These are phyloP conservation scores for Drosophila phalerata DNA, from an alignment of 2,888 invertebrate species.

Conservation along the genomic window DNA sequence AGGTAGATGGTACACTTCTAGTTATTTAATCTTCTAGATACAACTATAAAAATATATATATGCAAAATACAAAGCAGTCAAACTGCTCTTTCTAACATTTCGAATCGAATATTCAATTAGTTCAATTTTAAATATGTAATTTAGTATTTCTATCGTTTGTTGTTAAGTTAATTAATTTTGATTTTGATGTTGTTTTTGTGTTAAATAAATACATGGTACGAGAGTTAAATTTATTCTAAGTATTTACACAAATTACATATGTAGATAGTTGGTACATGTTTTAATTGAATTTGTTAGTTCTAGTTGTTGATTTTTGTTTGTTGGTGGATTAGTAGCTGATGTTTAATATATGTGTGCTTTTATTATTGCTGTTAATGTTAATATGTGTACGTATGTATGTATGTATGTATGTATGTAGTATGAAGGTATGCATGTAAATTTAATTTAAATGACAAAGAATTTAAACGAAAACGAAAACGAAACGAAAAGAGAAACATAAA, in stretches of 20 bases:
- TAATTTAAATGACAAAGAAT: conserved; percentile 48
- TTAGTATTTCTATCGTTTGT: conserved; percentile 11
- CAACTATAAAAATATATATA: conserved; percentile 26
- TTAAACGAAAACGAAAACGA: conserved; percentile 28
- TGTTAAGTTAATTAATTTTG: conserved; percentile 15
- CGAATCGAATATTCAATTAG: conserved; percentile 8
- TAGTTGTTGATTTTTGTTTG: conserved; percentile 32
- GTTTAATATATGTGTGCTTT: conserved; percentile 53
- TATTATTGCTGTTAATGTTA: conserved; percentile 22
- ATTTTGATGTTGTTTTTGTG: conserved; percentile 27
- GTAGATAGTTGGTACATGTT: conserved; percentile 34
- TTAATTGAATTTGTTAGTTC: conserved; percentile 49
- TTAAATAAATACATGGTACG: conserved; percentile 30
- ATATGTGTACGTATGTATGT: conserved; percentile 20
- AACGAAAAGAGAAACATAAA: conserved; percentile 50
- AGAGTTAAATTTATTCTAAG: conserved; percentile 46
- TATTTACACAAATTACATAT: conserved; percentile 72
- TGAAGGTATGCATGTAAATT: conserved; percentile 36
- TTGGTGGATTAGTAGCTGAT: conserved; percentile 58
- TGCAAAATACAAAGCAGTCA: conserved; percentile 26
- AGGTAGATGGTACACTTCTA: conserved; percentile 8
- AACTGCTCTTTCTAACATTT: conserved; percentile 27
- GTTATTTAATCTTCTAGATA: conserved; percentile 19
- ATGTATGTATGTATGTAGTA: conserved; percentile 40
- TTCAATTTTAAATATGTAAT: conserved; percentile 1